A percentile compares a stretch with the other conserved stretches of the same genome.
These are phyloP conservation scores for Stenotaenia linearis DNA, from an alignment of 2,888 invertebrate species.

Conservation along the genomic window DNA sequence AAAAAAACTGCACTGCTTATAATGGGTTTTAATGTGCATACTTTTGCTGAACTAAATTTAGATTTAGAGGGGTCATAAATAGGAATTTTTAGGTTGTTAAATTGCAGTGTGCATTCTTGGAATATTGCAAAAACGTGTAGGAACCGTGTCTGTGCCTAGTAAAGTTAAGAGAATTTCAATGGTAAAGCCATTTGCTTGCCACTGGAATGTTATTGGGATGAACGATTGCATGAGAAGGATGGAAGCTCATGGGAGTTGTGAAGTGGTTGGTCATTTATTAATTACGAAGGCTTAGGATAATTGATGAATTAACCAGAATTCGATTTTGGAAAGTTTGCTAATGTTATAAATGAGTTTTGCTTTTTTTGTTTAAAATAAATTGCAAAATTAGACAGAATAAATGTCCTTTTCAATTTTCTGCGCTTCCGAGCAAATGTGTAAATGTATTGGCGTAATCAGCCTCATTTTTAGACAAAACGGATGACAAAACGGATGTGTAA, in stretches of 20 bases:
- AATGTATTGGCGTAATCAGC: too few species aligned
- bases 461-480: too few species aligned
- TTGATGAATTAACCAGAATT: not conserved
- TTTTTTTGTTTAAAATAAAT: too few species aligned
- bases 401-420: too few species aligned
- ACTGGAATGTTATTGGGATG: conserved; percentile 4
- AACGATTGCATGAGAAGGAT: not conserved
- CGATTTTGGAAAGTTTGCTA: not conserved
- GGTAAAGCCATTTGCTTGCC: not conserved
- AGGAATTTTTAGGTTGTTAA: not conserved
- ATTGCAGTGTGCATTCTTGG: not conserved
- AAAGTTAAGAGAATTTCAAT: not conserved
- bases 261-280: not conserved
- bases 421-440: too few species aligned
- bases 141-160: not conserved
- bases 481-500: too few species aligned
- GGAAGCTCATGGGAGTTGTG: not conserved
- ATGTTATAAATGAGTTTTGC: not conserved
- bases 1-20: not conserved
- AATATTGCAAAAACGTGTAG: conserved; percentile 13
- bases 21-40: not conserved
- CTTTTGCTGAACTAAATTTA: not conserved
- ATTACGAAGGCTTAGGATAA: not conserved
- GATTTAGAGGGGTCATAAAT: not conserved
- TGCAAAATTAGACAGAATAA: too few species aligned